Conservation (phyloP, 2,888 invertebrate genomes). For the Coelopa pilipes region DNA sequence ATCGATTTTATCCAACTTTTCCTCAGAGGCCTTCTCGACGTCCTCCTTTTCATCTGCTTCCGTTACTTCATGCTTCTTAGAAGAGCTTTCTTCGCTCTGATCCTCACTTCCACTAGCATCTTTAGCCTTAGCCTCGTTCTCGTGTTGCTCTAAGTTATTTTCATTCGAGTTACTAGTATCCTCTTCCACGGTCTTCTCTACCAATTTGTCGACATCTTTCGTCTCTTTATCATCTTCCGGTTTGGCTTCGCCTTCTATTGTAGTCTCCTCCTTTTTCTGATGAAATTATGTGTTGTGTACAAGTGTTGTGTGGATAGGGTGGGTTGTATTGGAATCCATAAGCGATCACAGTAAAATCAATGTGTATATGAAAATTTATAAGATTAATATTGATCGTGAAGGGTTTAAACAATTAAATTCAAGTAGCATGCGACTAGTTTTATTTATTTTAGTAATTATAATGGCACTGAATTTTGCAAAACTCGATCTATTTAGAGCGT, state of each 20-base stretch:
- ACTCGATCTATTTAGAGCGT: constrained; percentile 9
- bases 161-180: constrained; percentile 30
- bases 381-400: too few species aligned
- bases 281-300: constrained; percentile 21
- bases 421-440: too few species aligned
- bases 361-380: too few species aligned
- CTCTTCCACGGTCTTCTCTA: constrained; percentile 28
- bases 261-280: neutral
- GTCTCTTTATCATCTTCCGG: neutral
- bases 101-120: neutral
- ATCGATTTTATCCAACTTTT: neutral
- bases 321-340: too few species aligned
- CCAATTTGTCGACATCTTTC: constrained; percentile 10
- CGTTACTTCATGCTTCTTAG: neutral
- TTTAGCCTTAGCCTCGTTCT: constrained; percentile 23
- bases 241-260: neutral
- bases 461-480: neutral
- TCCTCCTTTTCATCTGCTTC: constrained; percentile 2
- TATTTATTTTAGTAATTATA: too few species aligned
- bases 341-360: too few species aligned
- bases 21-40: neutral
- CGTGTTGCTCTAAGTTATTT: constrained; percentile 33
- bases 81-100: neutral
- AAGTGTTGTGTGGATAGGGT: constrained; percentile 24
- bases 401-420: too few species aligned